Conservation (phyloP, 1,140 invertebrate species). For the Aphis gossypii region DNA sequence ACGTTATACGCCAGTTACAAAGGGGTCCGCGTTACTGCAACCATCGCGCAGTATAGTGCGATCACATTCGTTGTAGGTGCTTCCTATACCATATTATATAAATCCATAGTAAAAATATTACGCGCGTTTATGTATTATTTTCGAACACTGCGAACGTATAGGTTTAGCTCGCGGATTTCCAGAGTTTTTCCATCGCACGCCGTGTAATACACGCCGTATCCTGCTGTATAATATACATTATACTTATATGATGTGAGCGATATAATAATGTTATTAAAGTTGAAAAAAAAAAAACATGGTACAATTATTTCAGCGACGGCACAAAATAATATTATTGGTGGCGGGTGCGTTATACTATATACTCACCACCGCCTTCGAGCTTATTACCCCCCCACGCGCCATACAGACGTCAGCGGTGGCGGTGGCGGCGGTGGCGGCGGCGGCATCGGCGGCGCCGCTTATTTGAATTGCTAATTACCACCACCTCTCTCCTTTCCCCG, state of each 20-base stretch:
- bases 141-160: not conserved
- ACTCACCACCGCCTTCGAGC: conserved; percentile 40
- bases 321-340: conserved; percentile 37
- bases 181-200: not conserved
- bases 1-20: not conserved
- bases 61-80: not conserved
- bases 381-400: conserved; percentile 30
- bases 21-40: not conserved
- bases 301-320: conserved; percentile 28
- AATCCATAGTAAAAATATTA: not conserved
- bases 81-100: not conserved
- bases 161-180: not conserved
- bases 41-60: not conserved
- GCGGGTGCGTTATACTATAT: conserved; percentile 8
- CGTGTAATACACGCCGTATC: not conserved
- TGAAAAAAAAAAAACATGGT: not conserved
- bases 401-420: not conserved
- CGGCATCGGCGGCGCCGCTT: conserved; percentile 34
- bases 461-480: conserved; percentile 54
- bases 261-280: conserved; percentile 6
- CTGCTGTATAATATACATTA: too few relatives aligned
- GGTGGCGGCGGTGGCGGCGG: not conserved
- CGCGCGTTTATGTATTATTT: not conserved
- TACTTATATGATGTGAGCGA: not conserved
- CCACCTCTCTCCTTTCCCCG: conserved; percentile 24